These are phyloP conservation scores for Tenrec ecaudatus DNA, from an alignment of 2,113 vertebrate species.

Conservation along the genomic window DNA sequence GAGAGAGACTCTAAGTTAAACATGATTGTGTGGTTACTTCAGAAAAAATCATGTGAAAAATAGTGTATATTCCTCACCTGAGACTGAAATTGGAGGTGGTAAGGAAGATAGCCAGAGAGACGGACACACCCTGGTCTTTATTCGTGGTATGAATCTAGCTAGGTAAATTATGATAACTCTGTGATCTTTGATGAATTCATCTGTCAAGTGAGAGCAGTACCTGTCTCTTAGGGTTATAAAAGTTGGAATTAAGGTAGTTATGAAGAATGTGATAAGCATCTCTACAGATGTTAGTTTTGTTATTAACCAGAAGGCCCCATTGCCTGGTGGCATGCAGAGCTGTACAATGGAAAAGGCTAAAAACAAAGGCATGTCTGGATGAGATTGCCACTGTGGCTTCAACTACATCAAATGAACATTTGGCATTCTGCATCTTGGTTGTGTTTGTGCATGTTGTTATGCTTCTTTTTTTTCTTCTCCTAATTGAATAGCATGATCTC, in stretches of 20 bases:
- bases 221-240: background rate
- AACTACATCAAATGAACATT: background rate
- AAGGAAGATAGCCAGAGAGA: background rate
- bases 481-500: background rate
- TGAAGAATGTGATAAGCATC: background rate
- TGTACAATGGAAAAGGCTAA: background rate
- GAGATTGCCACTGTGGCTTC: conserved; percentile 29
- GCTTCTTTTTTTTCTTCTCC: background rate
- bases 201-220: background rate
- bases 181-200: conserved; percentile 1
- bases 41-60: conserved; percentile 6
- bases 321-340: background rate
- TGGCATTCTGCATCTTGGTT: background rate
- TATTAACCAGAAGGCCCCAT: background rate
- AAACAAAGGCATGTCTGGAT: background rate
- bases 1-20: background rate
- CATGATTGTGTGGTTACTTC: background rate
- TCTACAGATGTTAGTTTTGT: background rate
- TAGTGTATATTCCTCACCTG: background rate
- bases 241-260: conserved; percentile 5
- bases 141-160: conserved; percentile 8
- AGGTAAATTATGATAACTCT: conserved; percentile 23
- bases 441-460: background rate
- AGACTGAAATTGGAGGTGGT: background rate
- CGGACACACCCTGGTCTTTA: background rate